Percentiles rank a stretch among this genome's conserved stretches.
Evolutionary conservation across 1,140 invertebrate species (phyloP).

Genomic region (Tetramorium alpestre): DNA sequence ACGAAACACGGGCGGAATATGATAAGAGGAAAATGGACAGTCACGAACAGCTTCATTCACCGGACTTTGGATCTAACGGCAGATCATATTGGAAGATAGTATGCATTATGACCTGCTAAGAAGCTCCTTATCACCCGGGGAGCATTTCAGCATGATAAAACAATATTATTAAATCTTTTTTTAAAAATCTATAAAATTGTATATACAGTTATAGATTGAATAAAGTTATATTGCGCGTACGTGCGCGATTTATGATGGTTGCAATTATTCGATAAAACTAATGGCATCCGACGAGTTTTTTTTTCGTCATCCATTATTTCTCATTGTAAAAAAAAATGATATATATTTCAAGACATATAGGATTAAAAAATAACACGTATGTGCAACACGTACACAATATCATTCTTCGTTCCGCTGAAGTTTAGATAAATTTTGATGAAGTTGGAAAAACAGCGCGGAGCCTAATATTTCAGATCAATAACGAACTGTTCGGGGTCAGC

Average conservation of each 20-base stretch:
- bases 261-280: background rate
- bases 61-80: background rate
- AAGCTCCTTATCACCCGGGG: background rate
- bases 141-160: background rate
- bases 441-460: background rate
- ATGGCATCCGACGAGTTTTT: background rate
- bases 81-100: background rate
- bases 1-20: background rate
- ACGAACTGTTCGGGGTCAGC: background rate
- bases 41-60: conserved; percentile 5
- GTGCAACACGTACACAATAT: background rate
- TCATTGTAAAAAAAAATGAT: background rate
- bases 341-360: conserved; percentile 8
- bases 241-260: background rate
- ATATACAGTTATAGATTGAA: background rate
- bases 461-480: conserved; percentile 41
- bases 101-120: background rate
- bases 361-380: conserved; percentile 16
- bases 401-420: conserved; percentile 23
- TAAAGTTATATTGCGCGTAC: background rate
- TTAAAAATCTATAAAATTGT: background rate
- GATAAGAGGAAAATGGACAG: background rate
- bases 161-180: background rate
- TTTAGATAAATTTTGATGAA: conserved; percentile 41
- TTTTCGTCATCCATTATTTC: background rate